These are phyloP conservation scores for Ondatra zibethicus DNA, from an alignment of 2,113 vertebrate genomes.

Conservation along the genomic window DNA sequence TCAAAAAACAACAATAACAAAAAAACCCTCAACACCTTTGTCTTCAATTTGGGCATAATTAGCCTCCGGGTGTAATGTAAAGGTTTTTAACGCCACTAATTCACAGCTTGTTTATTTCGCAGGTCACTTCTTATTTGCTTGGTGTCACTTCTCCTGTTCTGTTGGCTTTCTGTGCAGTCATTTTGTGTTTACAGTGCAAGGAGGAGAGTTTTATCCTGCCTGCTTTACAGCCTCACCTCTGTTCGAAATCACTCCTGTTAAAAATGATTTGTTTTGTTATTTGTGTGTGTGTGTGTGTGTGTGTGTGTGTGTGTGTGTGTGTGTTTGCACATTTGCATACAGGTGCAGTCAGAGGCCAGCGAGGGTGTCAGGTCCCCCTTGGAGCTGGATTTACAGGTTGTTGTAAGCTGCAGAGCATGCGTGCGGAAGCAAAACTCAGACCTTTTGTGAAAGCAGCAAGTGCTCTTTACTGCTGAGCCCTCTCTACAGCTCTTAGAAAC, in stretches of 20 bases:
- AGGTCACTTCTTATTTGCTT: neutral
- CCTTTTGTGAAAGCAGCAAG: neutral
- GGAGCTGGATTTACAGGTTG: no score
- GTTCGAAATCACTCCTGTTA: neutral
- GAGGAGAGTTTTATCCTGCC: neutral
- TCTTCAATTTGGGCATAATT: constrained; percentile 60
- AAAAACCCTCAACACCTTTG: constrained; percentile 33
- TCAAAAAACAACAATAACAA: no score
- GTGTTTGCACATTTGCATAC: neutral
- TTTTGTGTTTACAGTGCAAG: neutral
- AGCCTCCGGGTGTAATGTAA: neutral
- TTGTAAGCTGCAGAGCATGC: no score
- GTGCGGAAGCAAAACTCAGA: neutral
- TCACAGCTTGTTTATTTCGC: neutral
- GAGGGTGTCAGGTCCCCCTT: neutral
- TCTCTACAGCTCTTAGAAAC: neutral
- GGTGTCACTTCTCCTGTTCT: neutral
- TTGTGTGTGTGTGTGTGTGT: neutral
- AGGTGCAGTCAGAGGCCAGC: neutral
- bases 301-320: neutral
- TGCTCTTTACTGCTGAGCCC: no score
- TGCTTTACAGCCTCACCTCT: no score
- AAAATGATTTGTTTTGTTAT: neutral
- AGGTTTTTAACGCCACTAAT: constrained; percentile 20
- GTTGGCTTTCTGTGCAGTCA: neutral